Evolutionary conservation across 1,140 invertebrate species (phyloP).

Genomic region (Paracyclopina nana): DNA sequence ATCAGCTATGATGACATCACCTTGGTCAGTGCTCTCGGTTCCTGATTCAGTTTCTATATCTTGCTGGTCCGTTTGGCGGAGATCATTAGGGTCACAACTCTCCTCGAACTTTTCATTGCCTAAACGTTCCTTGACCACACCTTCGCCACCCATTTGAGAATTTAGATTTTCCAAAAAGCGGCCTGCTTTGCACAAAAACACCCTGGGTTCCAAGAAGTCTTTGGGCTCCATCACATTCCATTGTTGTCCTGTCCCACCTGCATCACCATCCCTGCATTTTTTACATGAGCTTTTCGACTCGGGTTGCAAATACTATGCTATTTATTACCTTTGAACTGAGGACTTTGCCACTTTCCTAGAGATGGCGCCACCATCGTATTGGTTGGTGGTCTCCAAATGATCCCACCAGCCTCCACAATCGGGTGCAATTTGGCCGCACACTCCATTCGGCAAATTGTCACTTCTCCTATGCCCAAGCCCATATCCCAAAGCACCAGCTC

Average conservation of each 20-base stretch:
- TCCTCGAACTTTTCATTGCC: background rate
- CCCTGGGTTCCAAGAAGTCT: background rate
- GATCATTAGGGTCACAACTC: background rate
- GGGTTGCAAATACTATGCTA: no score
- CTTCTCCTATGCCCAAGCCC: background rate
- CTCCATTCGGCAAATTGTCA: constrained; percentile 5
- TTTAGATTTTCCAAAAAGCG: constrained; percentile 5
- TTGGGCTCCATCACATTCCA: constrained; percentile 5
- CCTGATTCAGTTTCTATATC: no score
- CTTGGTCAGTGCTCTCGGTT: no score
- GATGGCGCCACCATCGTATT: constrained; percentile 5
- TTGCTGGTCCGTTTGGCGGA: no score
- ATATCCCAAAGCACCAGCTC: background rate
- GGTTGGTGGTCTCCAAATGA: background rate
- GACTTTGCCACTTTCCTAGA: background rate
- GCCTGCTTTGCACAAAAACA: constrained; percentile 7
- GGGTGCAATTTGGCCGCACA: constrained; percentile 6
- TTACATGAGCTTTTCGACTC: no score
- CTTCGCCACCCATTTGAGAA: constrained; percentile 8
- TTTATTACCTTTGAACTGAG: no score
- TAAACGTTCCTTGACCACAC: constrained; percentile 4
- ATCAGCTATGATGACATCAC: background rate
- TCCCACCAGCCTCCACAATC: constrained; percentile 9
- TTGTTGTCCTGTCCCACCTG: no score
- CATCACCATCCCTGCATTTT: no score